Conservation (phyloP, 2,113 vertebrate genomes). For the Butastur rufipennis region DNA sequence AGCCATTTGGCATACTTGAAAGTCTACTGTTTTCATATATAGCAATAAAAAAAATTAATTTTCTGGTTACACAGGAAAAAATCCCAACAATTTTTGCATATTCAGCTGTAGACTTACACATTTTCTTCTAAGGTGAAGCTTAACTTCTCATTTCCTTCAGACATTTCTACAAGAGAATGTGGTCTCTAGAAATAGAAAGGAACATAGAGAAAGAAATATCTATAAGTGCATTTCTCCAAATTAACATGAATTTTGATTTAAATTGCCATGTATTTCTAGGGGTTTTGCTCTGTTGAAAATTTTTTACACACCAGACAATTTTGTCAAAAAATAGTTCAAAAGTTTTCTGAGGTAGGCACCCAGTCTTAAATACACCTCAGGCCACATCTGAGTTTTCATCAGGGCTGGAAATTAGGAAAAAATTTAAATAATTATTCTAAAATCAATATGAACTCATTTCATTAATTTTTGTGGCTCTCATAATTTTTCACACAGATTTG, state of each 20-base stretch:
- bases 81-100: neutral
- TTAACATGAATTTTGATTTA: neutral
- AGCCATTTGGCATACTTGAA: neutral
- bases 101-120: neutral
- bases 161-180: neutral
- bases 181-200: neutral
- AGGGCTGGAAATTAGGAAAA: neutral
- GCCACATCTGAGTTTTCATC: neutral
- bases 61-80: neutral
- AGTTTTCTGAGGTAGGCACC: neutral
- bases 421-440: neutral
- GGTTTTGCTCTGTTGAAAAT: accelerated
- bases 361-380: neutral
- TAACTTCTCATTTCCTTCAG: neutral
- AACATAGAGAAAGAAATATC: neutral
- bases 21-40: neutral
- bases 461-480: neutral
- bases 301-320: neutral
- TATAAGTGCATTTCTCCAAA: neutral
- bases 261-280: neutral
- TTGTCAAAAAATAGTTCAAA: neutral
- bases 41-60: neutral
- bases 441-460: neutral
- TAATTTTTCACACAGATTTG: neutral
- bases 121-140: neutral